A percentile compares a stretch with the other conserved stretches of the same genome.
phyloP scores from a whole-genome alignment of 2,113 vertebrate genomes.

The Microtus pennsylvanicus region DNA sequence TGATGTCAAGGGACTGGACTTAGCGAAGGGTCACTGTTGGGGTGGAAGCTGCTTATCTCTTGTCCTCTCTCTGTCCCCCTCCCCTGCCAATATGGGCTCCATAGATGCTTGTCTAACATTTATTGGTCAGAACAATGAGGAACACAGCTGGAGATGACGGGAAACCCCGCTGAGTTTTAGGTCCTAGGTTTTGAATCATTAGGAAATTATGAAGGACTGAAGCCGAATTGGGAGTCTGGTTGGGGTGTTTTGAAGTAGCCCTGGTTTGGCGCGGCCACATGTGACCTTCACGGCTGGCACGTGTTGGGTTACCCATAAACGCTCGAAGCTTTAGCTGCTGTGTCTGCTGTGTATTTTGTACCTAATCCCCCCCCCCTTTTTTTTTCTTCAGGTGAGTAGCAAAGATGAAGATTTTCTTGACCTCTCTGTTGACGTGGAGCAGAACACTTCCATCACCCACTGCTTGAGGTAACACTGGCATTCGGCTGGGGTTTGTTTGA shows the following conservation, averaged over 20 bases:
- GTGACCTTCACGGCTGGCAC: neutral
- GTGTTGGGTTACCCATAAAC: neutral
- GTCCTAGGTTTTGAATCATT: neutral
- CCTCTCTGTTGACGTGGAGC: constrained; percentile 98
- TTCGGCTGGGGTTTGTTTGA: neutral
- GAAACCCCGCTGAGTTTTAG: neutral
- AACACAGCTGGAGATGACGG: neutral
- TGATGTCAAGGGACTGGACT: neutral
- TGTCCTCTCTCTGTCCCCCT: neutral
- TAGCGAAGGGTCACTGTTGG: neutral
- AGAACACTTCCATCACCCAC: constrained; percentile 99
- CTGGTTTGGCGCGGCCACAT: too few relatives aligned
- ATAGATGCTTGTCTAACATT: neutral
- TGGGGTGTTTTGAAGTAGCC: neutral
- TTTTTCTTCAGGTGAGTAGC: constrained; percentile 94
- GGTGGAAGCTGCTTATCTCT: neutral
- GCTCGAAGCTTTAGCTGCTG: neutral
- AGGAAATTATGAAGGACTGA: neutral
- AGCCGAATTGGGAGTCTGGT: neutral
- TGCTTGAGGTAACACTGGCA: constrained; percentile 93
- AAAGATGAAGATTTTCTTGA: constrained; percentile 99
- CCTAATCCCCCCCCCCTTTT: constrained; percentile 42
- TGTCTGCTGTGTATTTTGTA: neutral
- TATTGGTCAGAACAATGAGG: neutral
- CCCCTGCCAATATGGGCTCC: neutral